phyloP scores from a whole-genome alignment of 2,113 vertebrate genomes.

The Amblyornis subalaris region DNA sequence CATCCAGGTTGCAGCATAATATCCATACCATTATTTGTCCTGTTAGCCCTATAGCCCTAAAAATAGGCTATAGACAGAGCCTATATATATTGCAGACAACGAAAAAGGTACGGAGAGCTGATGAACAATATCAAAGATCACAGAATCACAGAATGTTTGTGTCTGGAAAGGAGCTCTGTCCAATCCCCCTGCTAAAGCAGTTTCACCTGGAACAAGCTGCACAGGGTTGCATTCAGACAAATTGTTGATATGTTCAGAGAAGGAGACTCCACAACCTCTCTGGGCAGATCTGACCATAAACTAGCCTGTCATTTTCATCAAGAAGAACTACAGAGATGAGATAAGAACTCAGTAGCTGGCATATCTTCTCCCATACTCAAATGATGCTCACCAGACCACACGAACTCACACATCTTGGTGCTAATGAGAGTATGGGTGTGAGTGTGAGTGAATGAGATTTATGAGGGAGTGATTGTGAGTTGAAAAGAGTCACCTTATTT shows the following conservation, averaged over 20 bases:
- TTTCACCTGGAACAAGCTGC: not conserved
- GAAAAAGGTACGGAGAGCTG: not conserved
- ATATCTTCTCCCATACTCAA: not conserved
- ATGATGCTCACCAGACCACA: not conserved
- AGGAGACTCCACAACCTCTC: not conserved
- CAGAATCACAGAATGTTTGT: not conserved
- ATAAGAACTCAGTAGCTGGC: not conserved
- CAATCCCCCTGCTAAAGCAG: not conserved
- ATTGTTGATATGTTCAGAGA: not conserved
- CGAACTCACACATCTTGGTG: not conserved
- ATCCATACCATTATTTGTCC: not conserved
- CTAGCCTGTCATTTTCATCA: not conserved
- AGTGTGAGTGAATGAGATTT: not conserved
- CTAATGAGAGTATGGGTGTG: not conserved
- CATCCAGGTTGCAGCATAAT: not conserved
- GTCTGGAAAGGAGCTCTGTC: not conserved
- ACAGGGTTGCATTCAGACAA: accelerated
- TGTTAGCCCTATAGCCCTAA: not conserved
- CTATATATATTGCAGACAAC: not conserved
- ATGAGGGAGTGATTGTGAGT: not conserved
- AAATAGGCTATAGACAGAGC: not conserved
- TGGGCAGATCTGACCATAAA: not conserved
- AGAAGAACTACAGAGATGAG: not conserved
- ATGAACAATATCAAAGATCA: not conserved
- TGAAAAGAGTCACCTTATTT: not conserved